Evolutionary conservation across 2,888 invertebrate genomes (phyloP).

Genomic region (Aspidiotus rigidus): DNA sequence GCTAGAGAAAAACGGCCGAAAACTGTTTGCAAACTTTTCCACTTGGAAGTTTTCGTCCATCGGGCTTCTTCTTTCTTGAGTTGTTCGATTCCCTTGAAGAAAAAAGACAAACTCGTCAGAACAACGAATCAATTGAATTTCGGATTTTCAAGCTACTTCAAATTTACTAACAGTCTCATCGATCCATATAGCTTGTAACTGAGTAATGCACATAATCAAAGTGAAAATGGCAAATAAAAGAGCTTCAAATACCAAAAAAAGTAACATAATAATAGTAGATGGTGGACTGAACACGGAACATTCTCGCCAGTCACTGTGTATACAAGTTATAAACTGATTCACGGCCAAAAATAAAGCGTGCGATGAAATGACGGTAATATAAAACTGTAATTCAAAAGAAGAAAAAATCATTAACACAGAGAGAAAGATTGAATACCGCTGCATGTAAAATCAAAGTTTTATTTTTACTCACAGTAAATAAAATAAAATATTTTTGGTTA

Average conservation of each 20-base stretch:
- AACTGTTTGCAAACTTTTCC: slow-evolving; percentile 92
- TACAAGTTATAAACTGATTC: slow-evolving; percentile 88
- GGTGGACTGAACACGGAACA: slow-evolving; percentile 91
- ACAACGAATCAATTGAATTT: background rate
- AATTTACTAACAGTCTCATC: slow-evolving; percentile 77
- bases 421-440: slow-evolving; percentile 56
- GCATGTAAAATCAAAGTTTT: slow-evolving; percentile 98
- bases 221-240: slow-evolving; percentile 96
- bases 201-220: slow-evolving; percentile 92
- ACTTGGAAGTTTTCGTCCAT: slow-evolving; percentile 83
- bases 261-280: slow-evolving; percentile 81
- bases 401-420: slow-evolving; percentile 11
- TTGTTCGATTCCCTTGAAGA: slow-evolving; percentile 81
- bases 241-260: slow-evolving; percentile 88
- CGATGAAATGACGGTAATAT: slow-evolving; percentile 91
- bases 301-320: slow-evolving; percentile 87
- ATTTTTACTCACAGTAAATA: slow-evolving; percentile 91
- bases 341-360: slow-evolving; percentile 87
- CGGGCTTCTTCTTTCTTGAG: slow-evolving; percentile 89
- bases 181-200: slow-evolving; percentile 93
- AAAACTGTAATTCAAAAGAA: slow-evolving; percentile 60
- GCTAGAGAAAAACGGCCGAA: slow-evolving; percentile 90
- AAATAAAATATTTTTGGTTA: slow-evolving; percentile 98
- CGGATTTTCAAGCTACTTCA: background rate
- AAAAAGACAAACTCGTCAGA: background rate